Evolutionary conservation across 53 echinoderm and acorn worm species (phyloP).

Genomic region (Henricia sp.): DNA sequence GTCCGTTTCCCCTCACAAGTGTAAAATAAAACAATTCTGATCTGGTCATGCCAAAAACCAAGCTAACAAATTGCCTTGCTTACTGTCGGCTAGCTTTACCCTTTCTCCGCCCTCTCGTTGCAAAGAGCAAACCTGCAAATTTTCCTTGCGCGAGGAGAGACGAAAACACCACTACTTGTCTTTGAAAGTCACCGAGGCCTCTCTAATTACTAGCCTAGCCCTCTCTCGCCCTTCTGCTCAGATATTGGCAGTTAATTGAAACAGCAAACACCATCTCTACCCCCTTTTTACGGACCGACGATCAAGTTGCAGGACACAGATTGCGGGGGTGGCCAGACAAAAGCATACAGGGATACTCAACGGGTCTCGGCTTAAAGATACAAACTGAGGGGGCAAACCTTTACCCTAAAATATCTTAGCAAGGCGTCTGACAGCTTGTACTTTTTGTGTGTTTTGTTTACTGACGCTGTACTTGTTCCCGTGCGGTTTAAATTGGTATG

Average conservation of each 20-base stretch:
- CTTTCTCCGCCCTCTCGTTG: neutral
- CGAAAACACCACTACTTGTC: constrained; percentile 3
- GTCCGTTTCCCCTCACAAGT: too few species aligned
- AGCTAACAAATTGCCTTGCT: neutral
- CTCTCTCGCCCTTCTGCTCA: constrained; percentile 7
- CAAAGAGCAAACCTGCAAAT: neutral
- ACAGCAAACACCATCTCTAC: constrained; percentile 52
- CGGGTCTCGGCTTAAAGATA: neutral
- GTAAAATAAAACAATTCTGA: too few species aligned
- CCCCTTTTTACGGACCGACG: constrained; percentile 8
- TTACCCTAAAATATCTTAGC: constrained; percentile 5
- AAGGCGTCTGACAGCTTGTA: constrained; percentile 53
- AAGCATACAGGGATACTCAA: constrained; percentile 39
- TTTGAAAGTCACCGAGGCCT: constrained; percentile 25
- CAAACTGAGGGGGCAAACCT: neutral
- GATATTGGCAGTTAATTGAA: constrained; percentile 72
- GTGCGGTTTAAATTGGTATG: constrained; percentile 65
- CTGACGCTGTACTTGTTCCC: constrained; percentile 20
- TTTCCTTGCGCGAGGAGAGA: neutral
- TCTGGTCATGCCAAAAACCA: too few species aligned
- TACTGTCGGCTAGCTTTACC: neutral
- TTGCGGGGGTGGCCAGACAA: constrained; percentile 54
- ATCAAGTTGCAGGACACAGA: constrained; percentile 65
- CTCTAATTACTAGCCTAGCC: constrained; percentile 16
- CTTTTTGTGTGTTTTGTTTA: constrained; percentile 9